These are phyloP conservation scores for Eolophus roseicapilla DNA, from an alignment of 2,113 vertebrate genomes.

Conservation along the genomic window DNA sequence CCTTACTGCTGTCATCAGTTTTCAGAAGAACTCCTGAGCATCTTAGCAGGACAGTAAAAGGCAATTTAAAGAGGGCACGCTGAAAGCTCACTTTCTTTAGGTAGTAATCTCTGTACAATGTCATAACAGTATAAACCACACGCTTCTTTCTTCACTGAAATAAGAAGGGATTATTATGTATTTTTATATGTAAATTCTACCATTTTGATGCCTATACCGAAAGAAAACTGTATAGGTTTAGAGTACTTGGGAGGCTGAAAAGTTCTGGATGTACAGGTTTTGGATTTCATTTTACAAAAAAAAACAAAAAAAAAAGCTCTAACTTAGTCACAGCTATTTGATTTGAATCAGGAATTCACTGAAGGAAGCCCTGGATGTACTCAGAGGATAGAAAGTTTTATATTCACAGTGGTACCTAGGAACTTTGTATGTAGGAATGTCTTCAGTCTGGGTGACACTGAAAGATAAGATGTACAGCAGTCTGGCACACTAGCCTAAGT, in stretches of 20 bases:
- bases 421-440: background rate
- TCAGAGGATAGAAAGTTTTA: background rate
- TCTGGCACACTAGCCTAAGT: background rate
- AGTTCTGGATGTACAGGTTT: background rate
- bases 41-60: background rate
- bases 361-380: background rate
- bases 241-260: background rate
- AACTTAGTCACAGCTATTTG: background rate
- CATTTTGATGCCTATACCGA: background rate
- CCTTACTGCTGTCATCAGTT: background rate
- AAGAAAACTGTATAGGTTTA: background rate
- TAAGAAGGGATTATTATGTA: background rate
- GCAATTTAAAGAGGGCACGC: background rate
- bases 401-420: background rate
- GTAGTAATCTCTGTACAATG: background rate
- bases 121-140: background rate
- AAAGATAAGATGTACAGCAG: background rate
- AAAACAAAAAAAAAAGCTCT: background rate
- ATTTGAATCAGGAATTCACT: background rate
- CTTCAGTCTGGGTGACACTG: background rate
- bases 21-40: background rate
- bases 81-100: background rate
- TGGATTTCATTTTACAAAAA: background rate
- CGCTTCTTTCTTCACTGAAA: background rate
- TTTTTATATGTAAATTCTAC: background rate